A percentile compares a stretch with the other conserved stretches of the same genome.
phyloP scores from a whole-genome alignment of 53 echinoderm and acorn worm species.

The Stichopus horrens region DNA sequence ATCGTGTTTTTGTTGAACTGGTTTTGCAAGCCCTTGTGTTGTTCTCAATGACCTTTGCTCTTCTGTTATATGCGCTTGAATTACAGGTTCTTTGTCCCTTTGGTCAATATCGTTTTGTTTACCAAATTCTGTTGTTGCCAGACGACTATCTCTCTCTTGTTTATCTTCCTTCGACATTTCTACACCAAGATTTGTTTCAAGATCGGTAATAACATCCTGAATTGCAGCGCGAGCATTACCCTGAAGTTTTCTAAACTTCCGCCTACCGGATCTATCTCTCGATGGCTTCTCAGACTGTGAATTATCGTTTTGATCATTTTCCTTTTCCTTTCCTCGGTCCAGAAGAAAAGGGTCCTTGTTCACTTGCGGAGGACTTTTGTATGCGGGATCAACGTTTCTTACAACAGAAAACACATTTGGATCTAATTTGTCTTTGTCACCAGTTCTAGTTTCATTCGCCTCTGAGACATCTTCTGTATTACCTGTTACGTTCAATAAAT shows the following conservation, averaged over 20 bases:
- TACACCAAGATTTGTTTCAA: constrained; percentile 45
- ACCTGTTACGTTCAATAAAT: not conserved
- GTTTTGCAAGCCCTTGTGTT: not conserved
- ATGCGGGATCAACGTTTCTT: not conserved
- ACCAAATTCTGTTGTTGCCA: constrained; percentile 8
- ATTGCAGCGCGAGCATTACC: constrained; percentile 27
- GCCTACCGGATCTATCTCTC: constrained; percentile 33
- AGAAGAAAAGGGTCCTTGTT: not conserved
- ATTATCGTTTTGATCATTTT: not conserved
- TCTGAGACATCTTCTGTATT: not conserved
- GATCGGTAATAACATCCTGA: constrained; percentile 41
- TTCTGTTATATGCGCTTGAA: constrained; percentile 19
- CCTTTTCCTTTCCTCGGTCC: not conserved
- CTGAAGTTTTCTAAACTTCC: constrained; percentile 34
- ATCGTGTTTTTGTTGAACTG: not conserved
- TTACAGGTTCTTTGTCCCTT: constrained; percentile 12
- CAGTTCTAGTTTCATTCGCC: not conserved
- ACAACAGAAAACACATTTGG: not conserved
- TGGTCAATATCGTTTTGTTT: constrained; percentile 47
- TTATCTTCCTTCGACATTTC: constrained; percentile 41
- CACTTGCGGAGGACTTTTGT: not conserved
- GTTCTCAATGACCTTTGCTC: constrained; percentile 26
- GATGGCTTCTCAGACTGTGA: not conserved
- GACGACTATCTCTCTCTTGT: constrained; percentile 27
- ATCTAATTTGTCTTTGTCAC: not conserved